These are phyloP conservation scores for Enteromius afrohamiltoni DNA, from an alignment of 2,797 vertebrate genomes.

Conservation along the genomic window DNA sequence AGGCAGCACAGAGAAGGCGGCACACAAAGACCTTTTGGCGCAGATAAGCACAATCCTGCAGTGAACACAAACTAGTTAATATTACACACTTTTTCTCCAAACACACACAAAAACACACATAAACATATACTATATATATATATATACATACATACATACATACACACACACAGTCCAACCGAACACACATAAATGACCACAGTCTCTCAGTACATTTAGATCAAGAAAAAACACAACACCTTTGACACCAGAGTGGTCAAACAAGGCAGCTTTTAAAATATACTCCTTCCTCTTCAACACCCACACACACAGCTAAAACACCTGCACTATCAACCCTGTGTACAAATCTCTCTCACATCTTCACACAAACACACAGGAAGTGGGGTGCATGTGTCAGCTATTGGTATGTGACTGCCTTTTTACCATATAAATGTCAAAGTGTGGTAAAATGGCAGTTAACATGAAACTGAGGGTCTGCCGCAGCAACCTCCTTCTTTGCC, in stretches of 20 bases:
- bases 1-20: slow-evolving; percentile 94
- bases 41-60: slow-evolving; percentile 96
- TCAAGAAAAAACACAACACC: slow-evolving; percentile 29
- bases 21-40: slow-evolving; percentile 93
- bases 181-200: slow-evolving; percentile 55
- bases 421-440: background rate
- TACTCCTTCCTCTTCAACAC: slow-evolving; percentile 1
- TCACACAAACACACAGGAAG: slow-evolving; percentile 17
- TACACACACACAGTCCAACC: slow-evolving; percentile 57
- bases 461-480: background rate
- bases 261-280: background rate
- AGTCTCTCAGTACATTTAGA: slow-evolving; percentile 3
- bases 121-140: too few species aligned
- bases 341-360: background rate
- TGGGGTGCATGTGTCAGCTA: background rate
- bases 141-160: slow-evolving; percentile 27
- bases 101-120: too few species aligned
- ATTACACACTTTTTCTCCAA: background rate
- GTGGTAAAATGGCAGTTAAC: slow-evolving; percentile 17
- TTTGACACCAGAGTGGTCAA: background rate
- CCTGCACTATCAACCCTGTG: slow-evolving; percentile 5
- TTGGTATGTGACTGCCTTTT: background rate
- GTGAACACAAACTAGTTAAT: slow-evolving; percentile 34
- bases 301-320: slow-evolving; percentile 22
- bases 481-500: background rate